phyloP scores from a whole-genome alignment of 2,113 vertebrate species.

The Mixornis gularis region DNA sequence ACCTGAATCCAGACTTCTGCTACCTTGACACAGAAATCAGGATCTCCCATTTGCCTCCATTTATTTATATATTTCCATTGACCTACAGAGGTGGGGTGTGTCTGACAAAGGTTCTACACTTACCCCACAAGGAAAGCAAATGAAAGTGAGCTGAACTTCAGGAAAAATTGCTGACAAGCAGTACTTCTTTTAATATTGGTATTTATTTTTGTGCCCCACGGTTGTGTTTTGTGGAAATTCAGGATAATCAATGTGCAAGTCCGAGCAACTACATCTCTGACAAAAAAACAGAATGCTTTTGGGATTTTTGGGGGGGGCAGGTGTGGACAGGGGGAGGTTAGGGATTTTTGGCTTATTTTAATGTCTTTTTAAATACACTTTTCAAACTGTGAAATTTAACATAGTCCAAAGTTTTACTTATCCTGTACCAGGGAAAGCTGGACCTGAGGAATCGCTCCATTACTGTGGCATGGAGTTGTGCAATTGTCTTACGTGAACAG shows the following conservation, averaged over 20 bases:
- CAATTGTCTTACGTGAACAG: accelerated
- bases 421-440: accelerated
- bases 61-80: slow-evolving; percentile 46
- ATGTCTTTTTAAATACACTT: accelerated
- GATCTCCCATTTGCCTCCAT: slow-evolving; percentile 13
- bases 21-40: slow-evolving; percentile 39
- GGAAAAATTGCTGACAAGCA: neutral
- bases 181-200: neutral
- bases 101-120: slow-evolving; percentile 20
- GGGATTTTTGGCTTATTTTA: accelerated
- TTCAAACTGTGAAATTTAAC: neutral
- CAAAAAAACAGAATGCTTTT: neutral
- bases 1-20: slow-evolving; percentile 43
- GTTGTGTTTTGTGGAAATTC: neutral
- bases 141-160: neutral
- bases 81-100: neutral
- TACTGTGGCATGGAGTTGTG: neutral
- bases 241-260: neutral
- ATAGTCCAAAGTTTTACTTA: neutral
- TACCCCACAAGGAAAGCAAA: neutral
- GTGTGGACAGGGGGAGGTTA: accelerated
- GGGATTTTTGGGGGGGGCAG: accelerated
- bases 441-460: neutral
- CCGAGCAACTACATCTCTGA: neutral
- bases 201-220: neutral